phyloP scores from a whole-genome alignment of 1,140 invertebrate genomes.

The Drosophila sulfurigaster region DNA sequence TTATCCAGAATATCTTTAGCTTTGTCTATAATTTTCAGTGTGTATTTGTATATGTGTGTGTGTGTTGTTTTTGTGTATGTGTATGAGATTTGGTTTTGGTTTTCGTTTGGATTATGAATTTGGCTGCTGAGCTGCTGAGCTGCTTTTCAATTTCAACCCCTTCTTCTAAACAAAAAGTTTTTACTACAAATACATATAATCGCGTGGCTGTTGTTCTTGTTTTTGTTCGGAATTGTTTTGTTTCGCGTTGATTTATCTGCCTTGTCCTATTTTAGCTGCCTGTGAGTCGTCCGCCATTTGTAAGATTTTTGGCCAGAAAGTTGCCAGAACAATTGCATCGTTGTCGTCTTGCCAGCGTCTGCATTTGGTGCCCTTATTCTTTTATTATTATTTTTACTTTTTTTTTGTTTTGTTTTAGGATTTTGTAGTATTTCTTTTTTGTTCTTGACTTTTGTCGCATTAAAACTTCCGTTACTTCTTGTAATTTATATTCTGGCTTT shows the following conservation, averaged over 20 bases:
- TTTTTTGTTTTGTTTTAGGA: background rate
- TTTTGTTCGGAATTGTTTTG: slow-evolving; percentile 67
- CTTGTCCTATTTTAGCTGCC: slow-evolving; percentile 54
- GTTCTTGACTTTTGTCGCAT: slow-evolving; percentile 79
- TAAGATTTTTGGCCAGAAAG: slow-evolving; percentile 78
- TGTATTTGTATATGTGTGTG: slow-evolving; percentile 8
- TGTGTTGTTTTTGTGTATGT: background rate
- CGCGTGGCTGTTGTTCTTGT: slow-evolving; percentile 55
- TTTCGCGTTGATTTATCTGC: slow-evolving; percentile 74
- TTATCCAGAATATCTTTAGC: slow-evolving; percentile 34
- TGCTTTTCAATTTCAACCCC: slow-evolving; percentile 70
- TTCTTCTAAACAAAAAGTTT: slow-evolving; percentile 57
- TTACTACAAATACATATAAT: slow-evolving; percentile 48
- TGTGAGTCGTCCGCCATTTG: slow-evolving; percentile 70
- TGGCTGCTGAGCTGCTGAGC: slow-evolving; percentile 61
- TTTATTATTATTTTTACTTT: slow-evolving; percentile 42
- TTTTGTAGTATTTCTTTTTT: slow-evolving; percentile 52
- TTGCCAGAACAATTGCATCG: slow-evolving; percentile 70
- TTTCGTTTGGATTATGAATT: slow-evolving; percentile 49
- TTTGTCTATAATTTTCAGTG: slow-evolving; percentile 24
- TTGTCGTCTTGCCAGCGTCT: slow-evolving; percentile 62
- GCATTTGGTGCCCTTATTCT: slow-evolving; percentile 53
- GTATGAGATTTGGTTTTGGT: slow-evolving; percentile 41
- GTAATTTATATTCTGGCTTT: slow-evolving; percentile 80
- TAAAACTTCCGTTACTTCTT: slow-evolving; percentile 80